These are phyloP conservation scores for Scortum barcoo DNA, from an alignment of 2,113 vertebrate species.

Conservation along the genomic window DNA sequence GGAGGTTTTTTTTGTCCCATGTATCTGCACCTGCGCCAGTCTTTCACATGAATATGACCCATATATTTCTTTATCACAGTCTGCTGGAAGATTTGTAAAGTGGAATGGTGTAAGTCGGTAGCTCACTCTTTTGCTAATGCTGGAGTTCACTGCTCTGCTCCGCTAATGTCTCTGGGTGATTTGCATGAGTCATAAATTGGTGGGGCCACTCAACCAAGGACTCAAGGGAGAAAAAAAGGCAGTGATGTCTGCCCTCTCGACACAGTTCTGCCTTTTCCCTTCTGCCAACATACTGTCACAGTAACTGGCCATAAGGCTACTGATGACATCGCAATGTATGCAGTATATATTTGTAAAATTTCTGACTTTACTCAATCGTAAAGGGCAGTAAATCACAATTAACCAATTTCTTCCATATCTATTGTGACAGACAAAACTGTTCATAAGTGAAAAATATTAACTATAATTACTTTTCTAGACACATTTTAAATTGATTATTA, in stretches of 20 bases:
- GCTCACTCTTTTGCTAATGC: constrained; percentile 10
- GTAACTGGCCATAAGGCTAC: not conserved
- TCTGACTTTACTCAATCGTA: not conserved
- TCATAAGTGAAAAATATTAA: no score
- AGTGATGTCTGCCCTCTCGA: not conserved
- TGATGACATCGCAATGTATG: rapidly evolving
- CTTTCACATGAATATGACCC: not conserved
- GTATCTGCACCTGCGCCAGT: not conserved
- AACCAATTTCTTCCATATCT: not conserved
- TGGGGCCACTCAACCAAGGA: not conserved
- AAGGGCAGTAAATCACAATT: not conserved
- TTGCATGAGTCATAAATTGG: constrained; percentile 8
- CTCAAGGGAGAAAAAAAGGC: not conserved
- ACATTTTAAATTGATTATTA: not conserved
- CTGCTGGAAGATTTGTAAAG: not conserved
- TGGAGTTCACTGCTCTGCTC: not conserved
- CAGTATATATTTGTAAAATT: not conserved
- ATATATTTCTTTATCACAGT: not conserved
- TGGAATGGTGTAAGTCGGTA: not conserved
- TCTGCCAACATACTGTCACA: not conserved
- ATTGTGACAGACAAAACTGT: not conserved
- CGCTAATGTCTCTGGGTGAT: not conserved
- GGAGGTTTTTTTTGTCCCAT: constrained; percentile 1
- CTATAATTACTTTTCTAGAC: no score
- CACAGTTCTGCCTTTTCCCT: not conserved